Conservation (phyloP, 2,888 invertebrate genomes). For the Galerucella pusilla region DNA sequence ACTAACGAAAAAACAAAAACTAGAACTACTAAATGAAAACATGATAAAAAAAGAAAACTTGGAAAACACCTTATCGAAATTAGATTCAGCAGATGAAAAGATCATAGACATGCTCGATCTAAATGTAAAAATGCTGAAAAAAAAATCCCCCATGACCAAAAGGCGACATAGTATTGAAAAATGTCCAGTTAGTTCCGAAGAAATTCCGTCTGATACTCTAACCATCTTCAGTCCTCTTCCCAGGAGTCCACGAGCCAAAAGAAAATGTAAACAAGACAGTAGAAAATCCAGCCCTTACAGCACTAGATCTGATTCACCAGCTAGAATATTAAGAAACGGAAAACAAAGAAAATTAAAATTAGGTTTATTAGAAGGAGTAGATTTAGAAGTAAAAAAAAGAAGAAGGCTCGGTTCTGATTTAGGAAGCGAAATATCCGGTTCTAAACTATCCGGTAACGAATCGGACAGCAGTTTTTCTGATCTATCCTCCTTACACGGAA, state of each 20-base stretch:
- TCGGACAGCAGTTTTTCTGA: conserved; percentile 74
- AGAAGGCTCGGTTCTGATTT: conserved; percentile 70
- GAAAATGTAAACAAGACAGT: conserved; percentile 51
- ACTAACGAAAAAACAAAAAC: conserved; percentile 50
- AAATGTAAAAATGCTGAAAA: conserved; percentile 58
- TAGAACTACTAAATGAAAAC: conserved; percentile 55
- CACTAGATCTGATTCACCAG: conserved; percentile 70
- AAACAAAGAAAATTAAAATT: conserved; percentile 73
- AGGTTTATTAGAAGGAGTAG: conserved; percentile 71
- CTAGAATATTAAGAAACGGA: conserved; percentile 74
- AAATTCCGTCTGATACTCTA: conserved; percentile 44
- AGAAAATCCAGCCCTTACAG: conserved; percentile 68
- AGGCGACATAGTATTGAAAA: conserved; percentile 64
- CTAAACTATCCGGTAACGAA: conserved; percentile 72
- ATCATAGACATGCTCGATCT: conserved; percentile 64
- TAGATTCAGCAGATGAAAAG: conserved; percentile 59
- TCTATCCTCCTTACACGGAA: conserved; percentile 61
- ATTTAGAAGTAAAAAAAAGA: conserved; percentile 65
- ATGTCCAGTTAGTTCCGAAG: conserved; percentile 55
- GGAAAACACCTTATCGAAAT: conserved; percentile 58
- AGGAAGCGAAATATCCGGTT: conserved; percentile 72
- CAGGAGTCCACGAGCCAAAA: conserved; percentile 58
- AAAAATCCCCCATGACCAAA: conserved; percentile 51
- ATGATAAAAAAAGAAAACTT: conserved; percentile 59
- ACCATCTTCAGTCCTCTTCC: conserved; percentile 55